Conservation (phyloP, 2,113 vertebrate species). For the Paraplagusia blochii region DNA sequence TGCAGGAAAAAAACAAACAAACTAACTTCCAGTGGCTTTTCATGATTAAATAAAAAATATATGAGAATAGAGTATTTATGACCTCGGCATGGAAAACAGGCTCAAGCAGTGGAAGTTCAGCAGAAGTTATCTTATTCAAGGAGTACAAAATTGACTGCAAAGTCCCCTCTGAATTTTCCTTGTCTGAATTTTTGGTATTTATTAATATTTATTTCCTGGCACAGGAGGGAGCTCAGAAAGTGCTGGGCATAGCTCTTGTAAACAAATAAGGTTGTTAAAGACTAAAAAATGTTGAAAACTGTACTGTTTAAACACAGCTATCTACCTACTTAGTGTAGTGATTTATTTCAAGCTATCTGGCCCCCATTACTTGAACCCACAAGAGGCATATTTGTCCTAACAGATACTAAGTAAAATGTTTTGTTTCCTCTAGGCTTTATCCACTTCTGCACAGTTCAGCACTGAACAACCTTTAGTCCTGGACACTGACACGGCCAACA, state of each 20-base stretch:
- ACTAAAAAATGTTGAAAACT: constrained; percentile 20
- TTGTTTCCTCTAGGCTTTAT: constrained; percentile 72
- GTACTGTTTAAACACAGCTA: constrained; percentile 11
- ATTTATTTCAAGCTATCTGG: neutral
- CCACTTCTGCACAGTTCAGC: constrained; percentile 62
- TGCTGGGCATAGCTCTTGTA: neutral
- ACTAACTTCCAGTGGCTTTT: constrained; percentile 17
- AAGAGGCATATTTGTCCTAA: neutral
- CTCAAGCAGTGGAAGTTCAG: too few relatives aligned
- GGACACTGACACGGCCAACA: constrained; percentile 69
- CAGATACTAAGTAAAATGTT: constrained; percentile 29
- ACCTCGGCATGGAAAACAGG: constrained; percentile 16
- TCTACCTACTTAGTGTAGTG: constrained; percentile 6
- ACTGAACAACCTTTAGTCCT: constrained; percentile 61
- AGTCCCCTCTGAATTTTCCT: constrained; percentile 38
- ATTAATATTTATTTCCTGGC: constrained; percentile 15
- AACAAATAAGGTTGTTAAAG: constrained; percentile 1
- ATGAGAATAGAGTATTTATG: constrained; percentile 32
- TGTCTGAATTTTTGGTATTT: constrained; percentile 12
- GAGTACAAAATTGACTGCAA: constrained; percentile 18
- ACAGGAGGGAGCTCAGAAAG: constrained; percentile 4
- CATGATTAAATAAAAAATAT: constrained; percentile 26
- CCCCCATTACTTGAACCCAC: too few relatives aligned
- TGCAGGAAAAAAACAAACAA: neutral
- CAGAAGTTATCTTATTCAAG: constrained; percentile 28